These are phyloP conservation scores for Dendrocincla tyrannina DNA, from an alignment of 2,797 vertebrate species.

Conservation along the genomic window DNA sequence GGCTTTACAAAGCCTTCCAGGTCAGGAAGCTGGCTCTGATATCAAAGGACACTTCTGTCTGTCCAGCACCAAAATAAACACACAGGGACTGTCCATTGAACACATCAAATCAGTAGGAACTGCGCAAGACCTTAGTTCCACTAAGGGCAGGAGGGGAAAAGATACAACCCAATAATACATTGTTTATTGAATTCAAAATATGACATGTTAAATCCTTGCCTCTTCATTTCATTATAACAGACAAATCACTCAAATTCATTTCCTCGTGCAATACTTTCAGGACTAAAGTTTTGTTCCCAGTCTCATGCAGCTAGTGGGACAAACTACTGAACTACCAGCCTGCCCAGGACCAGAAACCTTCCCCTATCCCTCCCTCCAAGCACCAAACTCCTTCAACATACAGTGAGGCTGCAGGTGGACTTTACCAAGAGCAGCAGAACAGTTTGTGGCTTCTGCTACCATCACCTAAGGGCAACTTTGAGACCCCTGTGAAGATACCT, in stretches of 20 bases:
- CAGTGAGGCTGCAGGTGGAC: background rate
- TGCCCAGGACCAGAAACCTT: background rate
- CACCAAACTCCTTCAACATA: background rate
- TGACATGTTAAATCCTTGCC: background rate
- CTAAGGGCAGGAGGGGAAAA: fast-evolving
- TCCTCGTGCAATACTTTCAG: background rate
- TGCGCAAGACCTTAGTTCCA: background rate
- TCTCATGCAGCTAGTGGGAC: background rate
- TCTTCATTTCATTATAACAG: background rate
- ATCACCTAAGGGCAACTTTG: background rate
- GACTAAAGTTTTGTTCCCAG: background rate
- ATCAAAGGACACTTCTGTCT: background rate
- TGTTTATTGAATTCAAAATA: background rate
- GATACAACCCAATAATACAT: background rate
- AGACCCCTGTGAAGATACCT: background rate
- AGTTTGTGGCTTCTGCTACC: background rate
- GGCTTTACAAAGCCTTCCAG: background rate
- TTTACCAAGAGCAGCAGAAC: background rate
- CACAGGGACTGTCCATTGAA: background rate
- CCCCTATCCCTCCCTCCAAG: background rate
- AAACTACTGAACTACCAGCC: background rate
- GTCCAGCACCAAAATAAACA: background rate
- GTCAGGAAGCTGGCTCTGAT: background rate
- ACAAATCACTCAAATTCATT: background rate
- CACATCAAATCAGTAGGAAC: background rate